These are phyloP conservation scores for Orbicella faveolata DNA, from an alignment of 64 coral and sea anemone species.

Conservation along the genomic window DNA sequence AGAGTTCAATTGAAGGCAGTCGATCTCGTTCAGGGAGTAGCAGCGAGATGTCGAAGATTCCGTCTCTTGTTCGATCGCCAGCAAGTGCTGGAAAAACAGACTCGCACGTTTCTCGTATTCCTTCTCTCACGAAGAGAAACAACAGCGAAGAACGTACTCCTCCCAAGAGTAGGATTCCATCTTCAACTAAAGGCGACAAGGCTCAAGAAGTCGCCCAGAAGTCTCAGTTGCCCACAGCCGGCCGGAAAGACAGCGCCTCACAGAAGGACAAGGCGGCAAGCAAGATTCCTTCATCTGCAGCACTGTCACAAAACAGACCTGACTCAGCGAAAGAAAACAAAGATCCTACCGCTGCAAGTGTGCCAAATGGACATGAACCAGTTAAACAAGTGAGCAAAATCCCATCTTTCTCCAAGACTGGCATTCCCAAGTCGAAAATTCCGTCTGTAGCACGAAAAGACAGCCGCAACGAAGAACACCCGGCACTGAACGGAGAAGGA, in stretches of 20 bases:
- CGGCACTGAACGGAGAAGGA: neutral
- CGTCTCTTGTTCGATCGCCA: conserved; percentile 25
- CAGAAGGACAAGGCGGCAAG: conserved; percentile 27
- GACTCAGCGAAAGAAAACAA: conserved; percentile 70
- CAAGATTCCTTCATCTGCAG: conserved; percentile 24
- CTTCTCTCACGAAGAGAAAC: conserved; percentile 38
- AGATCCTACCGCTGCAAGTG: conserved; percentile 19
- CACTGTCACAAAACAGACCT: conserved; percentile 10
- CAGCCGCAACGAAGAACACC: neutral
- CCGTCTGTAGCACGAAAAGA: conserved; percentile 41
- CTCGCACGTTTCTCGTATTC: conserved; percentile 31
- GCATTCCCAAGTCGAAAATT: conserved; percentile 32
- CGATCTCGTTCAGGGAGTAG: neutral
- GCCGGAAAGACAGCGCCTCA: conserved; percentile 28
- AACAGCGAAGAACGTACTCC: conserved; percentile 20
- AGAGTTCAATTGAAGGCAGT: conserved; percentile 33
- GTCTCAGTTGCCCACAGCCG: conserved; percentile 35
- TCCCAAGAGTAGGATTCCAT: conserved; percentile 65
- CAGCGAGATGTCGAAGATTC: conserved; percentile 64
- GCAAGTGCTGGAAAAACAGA: conserved; percentile 1
- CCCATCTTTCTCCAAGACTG: conserved; percentile 46
- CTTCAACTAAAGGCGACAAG: conserved; percentile 38
- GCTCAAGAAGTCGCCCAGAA: conserved; percentile 22
- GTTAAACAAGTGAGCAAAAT: conserved; percentile 51
- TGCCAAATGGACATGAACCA: conserved; percentile 30